Evolutionary conservation across 2,888 invertebrate species (phyloP).

Genomic region (Eupeodes latifasciatus): DNA sequence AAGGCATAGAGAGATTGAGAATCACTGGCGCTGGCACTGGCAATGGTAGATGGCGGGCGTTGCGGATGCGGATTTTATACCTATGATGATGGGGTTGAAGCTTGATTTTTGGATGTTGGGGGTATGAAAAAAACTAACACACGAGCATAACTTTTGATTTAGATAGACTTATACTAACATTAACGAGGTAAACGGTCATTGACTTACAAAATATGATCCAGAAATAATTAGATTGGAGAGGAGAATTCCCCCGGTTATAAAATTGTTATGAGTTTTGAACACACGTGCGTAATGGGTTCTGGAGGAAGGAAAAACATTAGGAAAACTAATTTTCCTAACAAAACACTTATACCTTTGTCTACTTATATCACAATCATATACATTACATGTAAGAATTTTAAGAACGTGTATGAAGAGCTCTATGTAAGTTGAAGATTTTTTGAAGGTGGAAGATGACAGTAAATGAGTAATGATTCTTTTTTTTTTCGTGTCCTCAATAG

Average conservation of each 20-base stretch:
- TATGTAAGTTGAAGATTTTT: too few relatives aligned
- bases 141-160: constrained; percentile 67
- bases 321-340: neutral
- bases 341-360: neutral
- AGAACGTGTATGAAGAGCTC: too few relatives aligned
- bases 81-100: constrained; percentile 32
- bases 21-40: neutral
- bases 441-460: too few relatives aligned
- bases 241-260: constrained; percentile 9
- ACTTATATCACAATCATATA: too few relatives aligned
- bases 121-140: constrained; percentile 28
- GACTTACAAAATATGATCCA: constrained; percentile 58
- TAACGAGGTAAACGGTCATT: constrained; percentile 53
- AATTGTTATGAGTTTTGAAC: constrained; percentile 32
- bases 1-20: constrained; percentile 18
- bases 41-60: too few relatives aligned
- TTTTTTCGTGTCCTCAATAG: too few relatives aligned
- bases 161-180: constrained; percentile 47
- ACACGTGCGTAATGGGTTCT: constrained; percentile 1
- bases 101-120: constrained; percentile 3
- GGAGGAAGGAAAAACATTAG: neutral
- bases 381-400: too few relatives aligned
- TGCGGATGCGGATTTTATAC: neutral
- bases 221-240: constrained; percentile 66
- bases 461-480: too few relatives aligned